phyloP scores from a whole-genome alignment of 2,888 invertebrate species.

The Drosophila rellima region DNA sequence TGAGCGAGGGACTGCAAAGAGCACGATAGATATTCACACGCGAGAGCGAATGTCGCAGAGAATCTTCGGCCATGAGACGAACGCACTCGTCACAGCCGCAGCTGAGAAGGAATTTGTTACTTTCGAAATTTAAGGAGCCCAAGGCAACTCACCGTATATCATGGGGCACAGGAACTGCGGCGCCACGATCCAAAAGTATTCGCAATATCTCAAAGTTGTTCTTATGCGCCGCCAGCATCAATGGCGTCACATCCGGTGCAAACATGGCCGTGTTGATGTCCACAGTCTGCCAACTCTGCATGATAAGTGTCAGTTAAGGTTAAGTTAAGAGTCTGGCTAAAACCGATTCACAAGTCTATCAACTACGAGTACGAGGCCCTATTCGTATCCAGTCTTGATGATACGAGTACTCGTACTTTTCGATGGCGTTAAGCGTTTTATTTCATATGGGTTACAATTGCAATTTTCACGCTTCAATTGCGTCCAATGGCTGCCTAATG shows the following conservation, averaged over 20 bases:
- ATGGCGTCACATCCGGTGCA: slow-evolving; percentile 96
- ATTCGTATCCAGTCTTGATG: neutral
- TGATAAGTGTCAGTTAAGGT: slow-evolving; percentile 3
- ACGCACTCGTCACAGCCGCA: slow-evolving; percentile 97
- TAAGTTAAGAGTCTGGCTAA: slow-evolving; percentile 2
- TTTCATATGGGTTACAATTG: slow-evolving; percentile 78
- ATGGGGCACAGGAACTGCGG: slow-evolving; percentile 95
- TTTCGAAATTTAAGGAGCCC: neutral
- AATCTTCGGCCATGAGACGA: slow-evolving; percentile 90
- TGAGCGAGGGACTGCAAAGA: slow-evolving; percentile 96
- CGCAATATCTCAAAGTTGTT: slow-evolving; percentile 99
- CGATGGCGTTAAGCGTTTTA: slow-evolving; percentile 64
- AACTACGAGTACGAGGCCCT: neutral
- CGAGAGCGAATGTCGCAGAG: slow-evolving; percentile 93
- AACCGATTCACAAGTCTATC: slow-evolving; percentile 1
- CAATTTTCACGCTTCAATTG: slow-evolving; percentile 78
- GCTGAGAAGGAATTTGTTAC: slow-evolving; percentile 64
- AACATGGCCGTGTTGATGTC: slow-evolving; percentile 93
- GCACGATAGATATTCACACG: slow-evolving; percentile 97
- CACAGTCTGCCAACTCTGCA: slow-evolving; percentile 94
- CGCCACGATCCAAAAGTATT: slow-evolving; percentile 95
- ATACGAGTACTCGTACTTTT: slow-evolving; percentile 12
- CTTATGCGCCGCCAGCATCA: slow-evolving; percentile 96
- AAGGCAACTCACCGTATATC: slow-evolving; percentile 90
- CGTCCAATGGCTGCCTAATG: slow-evolving; percentile 77